Conservation (phyloP, 2,888 invertebrate genomes). For the Drosophila quinaria region DNA sequence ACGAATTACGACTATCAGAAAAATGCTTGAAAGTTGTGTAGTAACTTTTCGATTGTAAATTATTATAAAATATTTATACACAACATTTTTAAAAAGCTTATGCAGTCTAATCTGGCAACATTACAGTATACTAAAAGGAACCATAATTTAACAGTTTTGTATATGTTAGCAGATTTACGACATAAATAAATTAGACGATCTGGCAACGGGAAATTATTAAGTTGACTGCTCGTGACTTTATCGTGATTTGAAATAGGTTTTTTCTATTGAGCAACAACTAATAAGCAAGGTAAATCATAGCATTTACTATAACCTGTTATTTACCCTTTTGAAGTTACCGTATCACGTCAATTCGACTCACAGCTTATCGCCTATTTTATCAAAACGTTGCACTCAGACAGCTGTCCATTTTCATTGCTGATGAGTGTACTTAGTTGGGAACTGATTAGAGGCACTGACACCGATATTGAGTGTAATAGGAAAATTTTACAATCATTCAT, state of each 20-base stretch:
- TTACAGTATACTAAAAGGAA: background rate
- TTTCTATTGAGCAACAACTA: background rate
- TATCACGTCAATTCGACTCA: background rate
- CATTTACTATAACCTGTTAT: slow-evolving; percentile 3
- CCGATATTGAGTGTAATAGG: slow-evolving; percentile 17
- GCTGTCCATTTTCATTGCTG: slow-evolving; percentile 30
- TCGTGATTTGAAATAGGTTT: background rate
- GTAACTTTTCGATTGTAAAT: slow-evolving; percentile 10
- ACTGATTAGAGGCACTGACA: slow-evolving; percentile 33
- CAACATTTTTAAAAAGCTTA: background rate
- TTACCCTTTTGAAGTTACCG: slow-evolving; percentile 20
- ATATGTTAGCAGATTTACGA: background rate
- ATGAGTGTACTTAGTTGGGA: slow-evolving; percentile 1
- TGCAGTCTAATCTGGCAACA: background rate
- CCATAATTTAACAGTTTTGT: background rate
- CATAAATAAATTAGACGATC: slow-evolving; percentile 12
- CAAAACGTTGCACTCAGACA: slow-evolving; percentile 32
- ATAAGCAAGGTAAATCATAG: slow-evolving; percentile 2
- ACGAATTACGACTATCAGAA: slow-evolving; percentile 13
- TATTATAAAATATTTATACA: background rate
- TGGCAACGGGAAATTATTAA: slow-evolving; percentile 8
- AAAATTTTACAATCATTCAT: slow-evolving; percentile 25
- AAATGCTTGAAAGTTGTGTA: slow-evolving; percentile 19
- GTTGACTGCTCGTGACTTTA: slow-evolving; percentile 12
- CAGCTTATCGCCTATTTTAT: slow-evolving; percentile 37